phyloP scores from a whole-genome alignment of 1,140 invertebrate species.

The Rhopalosiphum padi region DNA sequence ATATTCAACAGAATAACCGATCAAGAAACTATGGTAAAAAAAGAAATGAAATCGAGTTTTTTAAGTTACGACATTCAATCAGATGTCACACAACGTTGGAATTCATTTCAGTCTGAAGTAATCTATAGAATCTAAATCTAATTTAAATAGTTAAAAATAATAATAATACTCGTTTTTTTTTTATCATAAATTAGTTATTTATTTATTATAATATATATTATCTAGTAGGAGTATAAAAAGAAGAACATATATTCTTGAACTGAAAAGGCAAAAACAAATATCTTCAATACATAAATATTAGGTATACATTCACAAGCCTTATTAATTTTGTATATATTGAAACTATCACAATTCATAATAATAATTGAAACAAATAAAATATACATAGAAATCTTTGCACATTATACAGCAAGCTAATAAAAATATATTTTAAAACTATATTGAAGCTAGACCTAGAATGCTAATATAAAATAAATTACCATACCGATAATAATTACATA shows the following conservation, averaged over 20 bases:
- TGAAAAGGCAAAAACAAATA: constrained; percentile 52
- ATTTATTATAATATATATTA: constrained; percentile 48
- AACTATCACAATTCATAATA: constrained; percentile 56
- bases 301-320: constrained; percentile 55
- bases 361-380: constrained; percentile 54
- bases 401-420: constrained; percentile 28
- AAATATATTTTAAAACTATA: constrained; percentile 44
- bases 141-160: constrained; percentile 21
- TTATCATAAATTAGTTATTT: constrained; percentile 52
- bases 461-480: constrained; percentile 36
- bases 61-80: not conserved
- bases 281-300: constrained; percentile 46
- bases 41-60: constrained; percentile 49
- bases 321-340: constrained; percentile 44
- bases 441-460: constrained; percentile 30
- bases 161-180: not conserved
- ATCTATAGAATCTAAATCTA: not conserved
- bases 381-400: not conserved
- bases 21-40: constrained; percentile 37
- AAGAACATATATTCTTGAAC: constrained; percentile 42
- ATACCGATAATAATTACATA: not conserved
- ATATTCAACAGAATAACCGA: not conserved
- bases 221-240: constrained; percentile 57
- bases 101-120: constrained; percentile 48
- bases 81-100: constrained; percentile 21